phyloP scores from a whole-genome alignment of 35 echinoderm and acorn worm species.

The Nesometra sesokonis region DNA sequence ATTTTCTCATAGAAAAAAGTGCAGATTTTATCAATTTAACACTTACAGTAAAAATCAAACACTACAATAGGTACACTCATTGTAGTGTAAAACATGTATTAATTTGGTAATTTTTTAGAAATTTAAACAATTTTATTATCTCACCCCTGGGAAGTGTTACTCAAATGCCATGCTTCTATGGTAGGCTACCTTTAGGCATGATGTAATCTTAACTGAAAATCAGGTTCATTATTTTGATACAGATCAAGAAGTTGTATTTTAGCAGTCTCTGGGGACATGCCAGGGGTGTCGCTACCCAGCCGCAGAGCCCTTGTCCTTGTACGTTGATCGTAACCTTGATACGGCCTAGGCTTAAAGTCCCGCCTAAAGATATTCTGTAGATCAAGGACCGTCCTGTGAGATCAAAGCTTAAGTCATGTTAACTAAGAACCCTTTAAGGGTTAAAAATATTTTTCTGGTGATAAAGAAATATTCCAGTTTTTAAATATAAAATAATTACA shows the following conservation, averaged over 20 bases:
- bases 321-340: background rate
- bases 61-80: background rate
- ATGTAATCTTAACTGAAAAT: background rate
- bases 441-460: background rate
- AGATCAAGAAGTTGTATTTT: background rate
- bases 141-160: background rate
- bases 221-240: background rate
- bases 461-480: background rate
- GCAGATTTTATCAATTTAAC: background rate
- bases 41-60: background rate
- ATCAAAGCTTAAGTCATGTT: background rate
- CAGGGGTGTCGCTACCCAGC: background rate
- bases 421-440: background rate
- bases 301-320: background rate
- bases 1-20: background rate
- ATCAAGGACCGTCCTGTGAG: background rate
- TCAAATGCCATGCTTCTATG: background rate
- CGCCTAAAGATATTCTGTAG: background rate
- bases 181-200: background rate
- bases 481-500: background rate
- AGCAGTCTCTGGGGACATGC: background rate
- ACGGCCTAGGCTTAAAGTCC: background rate
- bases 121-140: background rate
- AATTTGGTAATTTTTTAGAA: background rate
- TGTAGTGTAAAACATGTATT: background rate